A percentile compares a stretch with the other conserved stretches of the same genome.
These are phyloP conservation scores for Drosophila saltans DNA, from an alignment of 1,140 invertebrate species.

Conservation along the genomic window DNA sequence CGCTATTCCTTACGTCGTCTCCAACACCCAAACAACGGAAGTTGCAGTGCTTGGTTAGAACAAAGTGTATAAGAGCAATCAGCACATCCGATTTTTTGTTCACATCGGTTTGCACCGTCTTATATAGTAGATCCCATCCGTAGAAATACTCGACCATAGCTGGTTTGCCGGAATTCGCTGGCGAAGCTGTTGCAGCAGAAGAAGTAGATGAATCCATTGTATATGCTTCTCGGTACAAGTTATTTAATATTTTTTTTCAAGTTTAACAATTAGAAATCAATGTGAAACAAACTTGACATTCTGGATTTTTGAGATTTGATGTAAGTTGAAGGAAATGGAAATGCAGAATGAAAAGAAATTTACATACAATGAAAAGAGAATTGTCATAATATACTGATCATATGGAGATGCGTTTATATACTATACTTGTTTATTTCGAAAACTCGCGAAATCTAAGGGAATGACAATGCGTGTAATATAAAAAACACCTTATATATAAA, in stretches of 20 bases:
- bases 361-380: slow-evolving; percentile 17
- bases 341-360: background rate
- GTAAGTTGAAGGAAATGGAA: background rate
- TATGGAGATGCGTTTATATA: background rate
- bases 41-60: slow-evolving; percentile 87
- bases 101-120: slow-evolving; percentile 85
- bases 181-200: slow-evolving; percentile 7
- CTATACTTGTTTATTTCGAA: slow-evolving; percentile 5
- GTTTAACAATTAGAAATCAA: slow-evolving; percentile 16
- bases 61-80: slow-evolving; percentile 88
- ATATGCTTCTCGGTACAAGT: slow-evolving; percentile 18
- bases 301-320: slow-evolving; percentile 2
- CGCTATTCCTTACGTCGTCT: slow-evolving; percentile 85
- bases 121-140: slow-evolving; percentile 90
- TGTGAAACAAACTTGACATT: slow-evolving; percentile 22
- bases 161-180: background rate
- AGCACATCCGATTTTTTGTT: slow-evolving; percentile 88
- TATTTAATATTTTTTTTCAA: slow-evolving; percentile 11
- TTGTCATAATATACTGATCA: slow-evolving; percentile 8
- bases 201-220: slow-evolving; percentile 35
- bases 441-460: background rate
- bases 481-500: no score
- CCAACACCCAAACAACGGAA: slow-evolving; percentile 89
- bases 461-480: no score
- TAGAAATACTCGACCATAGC: slow-evolving; percentile 84